Evolutionary conservation across 2,797 vertebrate genomes (phyloP).

Genomic region (Helostoma temminkii): DNA sequence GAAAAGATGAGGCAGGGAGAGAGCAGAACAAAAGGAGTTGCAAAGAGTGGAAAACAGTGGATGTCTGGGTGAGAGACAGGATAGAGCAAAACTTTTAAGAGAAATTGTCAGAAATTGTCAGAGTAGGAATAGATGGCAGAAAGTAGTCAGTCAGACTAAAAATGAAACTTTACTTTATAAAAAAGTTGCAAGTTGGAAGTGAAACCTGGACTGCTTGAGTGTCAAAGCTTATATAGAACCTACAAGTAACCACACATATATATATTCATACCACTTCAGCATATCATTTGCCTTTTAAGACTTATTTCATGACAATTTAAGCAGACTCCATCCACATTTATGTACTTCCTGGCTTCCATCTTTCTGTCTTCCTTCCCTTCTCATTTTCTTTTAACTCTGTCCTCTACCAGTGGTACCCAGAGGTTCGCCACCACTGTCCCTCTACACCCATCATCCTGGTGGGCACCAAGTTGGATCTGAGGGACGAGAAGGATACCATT

Average conservation of each 20-base stretch:
- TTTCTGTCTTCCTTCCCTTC: not conserved
- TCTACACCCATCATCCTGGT: constrained; percentile 92
- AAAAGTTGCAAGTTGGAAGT: not conserved
- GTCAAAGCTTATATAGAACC: not conserved
- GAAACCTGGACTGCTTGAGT: not conserved
- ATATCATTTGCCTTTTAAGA: not conserved
- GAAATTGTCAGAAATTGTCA: not conserved
- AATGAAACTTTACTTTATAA: not conserved
- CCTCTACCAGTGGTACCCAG: constrained; percentile 88
- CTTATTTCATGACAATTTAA: not conserved
- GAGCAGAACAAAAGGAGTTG: not conserved
- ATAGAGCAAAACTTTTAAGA: not conserved
- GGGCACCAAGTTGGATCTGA: constrained; percentile 94
- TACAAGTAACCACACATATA: not conserved
- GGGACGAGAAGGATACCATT: constrained; percentile 94
- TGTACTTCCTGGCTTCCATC: not conserved
- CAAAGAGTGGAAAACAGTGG: not conserved
- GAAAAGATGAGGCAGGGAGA: not conserved
- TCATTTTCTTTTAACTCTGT: not conserved
- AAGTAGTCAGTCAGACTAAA: not conserved
- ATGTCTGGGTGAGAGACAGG: too few species aligned
- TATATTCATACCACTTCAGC: not conserved
- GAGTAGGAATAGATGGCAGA: not conserved
- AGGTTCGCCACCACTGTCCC: constrained; percentile 94
- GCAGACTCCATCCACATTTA: not conserved